Conservation (phyloP, 2,113 vertebrate species). For the Antechinus stuartii region DNA sequence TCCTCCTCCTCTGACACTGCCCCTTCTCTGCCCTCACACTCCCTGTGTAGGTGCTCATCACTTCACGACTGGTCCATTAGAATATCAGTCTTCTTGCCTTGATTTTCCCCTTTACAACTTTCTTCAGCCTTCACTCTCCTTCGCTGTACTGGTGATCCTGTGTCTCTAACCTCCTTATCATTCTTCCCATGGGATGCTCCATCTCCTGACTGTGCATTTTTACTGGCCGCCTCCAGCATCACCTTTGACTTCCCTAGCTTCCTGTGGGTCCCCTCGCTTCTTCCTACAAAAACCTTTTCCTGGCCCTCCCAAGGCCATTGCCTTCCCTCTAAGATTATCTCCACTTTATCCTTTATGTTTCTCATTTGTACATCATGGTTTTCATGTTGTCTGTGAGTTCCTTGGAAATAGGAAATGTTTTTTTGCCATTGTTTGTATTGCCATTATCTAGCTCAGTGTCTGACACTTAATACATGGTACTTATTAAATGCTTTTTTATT, state of each 20-base stretch:
- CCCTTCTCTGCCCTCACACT: fast-evolving
- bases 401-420: neutral
- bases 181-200: neutral
- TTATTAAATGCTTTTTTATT: neutral
- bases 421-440: neutral
- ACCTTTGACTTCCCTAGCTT: neutral
- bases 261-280: neutral
- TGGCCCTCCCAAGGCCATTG: neutral
- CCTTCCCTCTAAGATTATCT: neutral
- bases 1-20: neutral
- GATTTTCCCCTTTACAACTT: neutral
- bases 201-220: neutral
- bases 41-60: neutral
- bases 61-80: neutral
- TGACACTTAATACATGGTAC: neutral
- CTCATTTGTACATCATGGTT: neutral
- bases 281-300: neutral
- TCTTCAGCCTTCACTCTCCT: neutral
- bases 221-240: neutral
- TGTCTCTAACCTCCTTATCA: neutral
- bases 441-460: too few species aligned
- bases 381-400: neutral
- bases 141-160: neutral
- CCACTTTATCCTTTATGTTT: neutral
- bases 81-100: neutral